Conservation (phyloP, 37 sponge, comb jelly and placozoan genomes). For the Geodia barretti region DNA sequence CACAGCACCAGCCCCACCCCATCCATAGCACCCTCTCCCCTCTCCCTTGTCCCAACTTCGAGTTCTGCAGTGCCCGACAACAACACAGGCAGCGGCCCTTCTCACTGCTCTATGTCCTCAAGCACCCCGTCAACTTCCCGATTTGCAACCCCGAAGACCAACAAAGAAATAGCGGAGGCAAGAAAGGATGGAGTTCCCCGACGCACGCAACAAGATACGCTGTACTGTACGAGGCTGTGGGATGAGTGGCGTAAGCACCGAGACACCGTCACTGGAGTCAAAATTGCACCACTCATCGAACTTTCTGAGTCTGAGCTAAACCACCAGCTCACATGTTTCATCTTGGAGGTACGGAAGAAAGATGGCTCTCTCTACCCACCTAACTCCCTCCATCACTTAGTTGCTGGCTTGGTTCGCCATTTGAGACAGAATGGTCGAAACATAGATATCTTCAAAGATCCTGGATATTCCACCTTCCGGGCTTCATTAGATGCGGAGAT, state of each 20-base stretch:
- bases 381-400: constrained; percentile 2
- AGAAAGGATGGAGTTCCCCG: not conserved
- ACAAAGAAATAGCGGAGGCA: constrained; percentile 16
- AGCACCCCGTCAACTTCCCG: no score
- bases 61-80: no score
- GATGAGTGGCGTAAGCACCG: constrained; percentile 12
- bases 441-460: constrained; percentile 31
- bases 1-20: no score
- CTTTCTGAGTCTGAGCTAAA: not conserved
- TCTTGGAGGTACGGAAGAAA: constrained; percentile 9
- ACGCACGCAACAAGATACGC: constrained; percentile 2
- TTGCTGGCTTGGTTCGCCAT: not conserved
- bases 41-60: no score
- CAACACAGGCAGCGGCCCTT: no score
- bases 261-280: no score
- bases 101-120: no score
- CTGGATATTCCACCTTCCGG: constrained; percentile 18
- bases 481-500: constrained; percentile 36
- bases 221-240: not conserved
- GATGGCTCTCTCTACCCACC: constrained; percentile 9
- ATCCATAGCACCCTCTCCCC: no score
- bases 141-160: constrained; percentile 32
- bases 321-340: not conserved
- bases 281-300: constrained; percentile 3
- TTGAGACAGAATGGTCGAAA: not conserved